Conservation (phyloP, 2,113 vertebrate species). For the Megaleporinus macrocephalus region DNA sequence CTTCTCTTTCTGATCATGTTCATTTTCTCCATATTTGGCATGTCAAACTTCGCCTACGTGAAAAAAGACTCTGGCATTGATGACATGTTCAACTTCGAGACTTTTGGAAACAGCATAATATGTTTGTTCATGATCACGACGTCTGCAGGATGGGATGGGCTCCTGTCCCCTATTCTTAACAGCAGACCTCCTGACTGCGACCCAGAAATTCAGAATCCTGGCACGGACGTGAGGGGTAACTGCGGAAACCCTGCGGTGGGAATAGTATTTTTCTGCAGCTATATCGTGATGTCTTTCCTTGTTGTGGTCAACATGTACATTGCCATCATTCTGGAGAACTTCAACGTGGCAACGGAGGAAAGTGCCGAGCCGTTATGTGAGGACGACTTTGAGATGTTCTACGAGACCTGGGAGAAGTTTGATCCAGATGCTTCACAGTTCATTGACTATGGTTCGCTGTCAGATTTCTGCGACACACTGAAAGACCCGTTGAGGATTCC, state of each 20-base stretch:
- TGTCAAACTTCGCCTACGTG: slow-evolving; percentile 96
- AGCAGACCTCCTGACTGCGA: slow-evolving; percentile 87
- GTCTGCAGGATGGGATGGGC: slow-evolving; percentile 92
- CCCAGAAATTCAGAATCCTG: slow-evolving; percentile 83
- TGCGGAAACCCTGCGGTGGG: slow-evolving; percentile 88
- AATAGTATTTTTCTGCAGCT: slow-evolving; percentile 92
- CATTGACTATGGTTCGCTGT: slow-evolving; percentile 83
- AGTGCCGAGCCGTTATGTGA: slow-evolving; percentile 88
- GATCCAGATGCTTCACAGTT: slow-evolving; percentile 92
- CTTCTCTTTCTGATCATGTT: slow-evolving; percentile 98
- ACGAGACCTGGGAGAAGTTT: slow-evolving; percentile 97
- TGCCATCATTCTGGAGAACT: slow-evolving; percentile 96
- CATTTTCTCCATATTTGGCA: slow-evolving; percentile 96
- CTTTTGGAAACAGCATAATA: slow-evolving; percentile 95
- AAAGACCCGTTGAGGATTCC: slow-evolving; percentile 89
- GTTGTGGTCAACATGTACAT: slow-evolving; percentile 98
- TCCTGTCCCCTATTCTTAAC: slow-evolving; percentile 90
- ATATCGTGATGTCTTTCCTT: slow-evolving; percentile 94
- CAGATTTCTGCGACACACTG: slow-evolving; percentile 90
- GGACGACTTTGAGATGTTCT: slow-evolving; percentile 97
- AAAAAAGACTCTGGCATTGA: slow-evolving; percentile 88
- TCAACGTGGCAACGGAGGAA: slow-evolving; percentile 93
- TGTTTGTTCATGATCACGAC: slow-evolving; percentile 96
- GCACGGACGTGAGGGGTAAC: slow-evolving; percentile 79
- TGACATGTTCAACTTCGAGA: slow-evolving; percentile 97